Evolutionary conservation across 64 coral and sea anemone genomes (phyloP).

Genomic region (Stichodactyla helianthus): DNA sequence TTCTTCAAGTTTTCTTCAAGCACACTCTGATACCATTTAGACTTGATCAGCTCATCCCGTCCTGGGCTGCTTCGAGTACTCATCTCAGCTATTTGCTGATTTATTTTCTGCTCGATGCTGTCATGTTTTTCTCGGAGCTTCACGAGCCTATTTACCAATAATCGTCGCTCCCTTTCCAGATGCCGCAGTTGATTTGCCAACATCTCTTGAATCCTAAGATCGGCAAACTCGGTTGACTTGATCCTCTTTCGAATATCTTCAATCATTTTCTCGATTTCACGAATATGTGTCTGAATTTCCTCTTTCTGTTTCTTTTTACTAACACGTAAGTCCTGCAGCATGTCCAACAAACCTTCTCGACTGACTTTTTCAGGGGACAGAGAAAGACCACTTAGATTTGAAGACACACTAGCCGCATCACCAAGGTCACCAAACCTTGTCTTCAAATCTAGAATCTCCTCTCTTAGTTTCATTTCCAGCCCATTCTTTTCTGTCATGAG

Average conservation of each 20-base stretch:
- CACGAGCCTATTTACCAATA: constrained; percentile 60
- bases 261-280: constrained; percentile 83
- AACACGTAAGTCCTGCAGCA: constrained; percentile 58
- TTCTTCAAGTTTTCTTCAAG: constrained; percentile 77
- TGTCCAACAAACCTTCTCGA: constrained; percentile 25
- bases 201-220: constrained; percentile 57
- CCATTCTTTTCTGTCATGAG: constrained; percentile 82
- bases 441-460: constrained; percentile 77
- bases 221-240: constrained; percentile 70
- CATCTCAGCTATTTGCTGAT: constrained; percentile 52
- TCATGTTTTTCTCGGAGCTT: constrained; percentile 77
- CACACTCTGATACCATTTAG: constrained; percentile 68
- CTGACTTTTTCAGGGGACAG: constrained; percentile 4
- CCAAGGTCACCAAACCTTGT: constrained; percentile 53
- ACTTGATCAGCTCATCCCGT: constrained; percentile 32
- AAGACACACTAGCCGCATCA: constrained; percentile 17
- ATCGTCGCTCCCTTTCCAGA: constrained; percentile 60
- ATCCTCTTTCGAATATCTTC: constrained; percentile 66
- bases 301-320: constrained; percentile 75
- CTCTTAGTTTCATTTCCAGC: constrained; percentile 74
- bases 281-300: constrained; percentile 70
- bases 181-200: constrained; percentile 65
- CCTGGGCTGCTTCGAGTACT: constrained; percentile 45
- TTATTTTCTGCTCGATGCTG: constrained; percentile 61
- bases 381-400: constrained; percentile 24